Evolutionary conservation across 1,140 invertebrate genomes (phyloP).

Genomic region (Yoshiicerus persimilis): DNA sequence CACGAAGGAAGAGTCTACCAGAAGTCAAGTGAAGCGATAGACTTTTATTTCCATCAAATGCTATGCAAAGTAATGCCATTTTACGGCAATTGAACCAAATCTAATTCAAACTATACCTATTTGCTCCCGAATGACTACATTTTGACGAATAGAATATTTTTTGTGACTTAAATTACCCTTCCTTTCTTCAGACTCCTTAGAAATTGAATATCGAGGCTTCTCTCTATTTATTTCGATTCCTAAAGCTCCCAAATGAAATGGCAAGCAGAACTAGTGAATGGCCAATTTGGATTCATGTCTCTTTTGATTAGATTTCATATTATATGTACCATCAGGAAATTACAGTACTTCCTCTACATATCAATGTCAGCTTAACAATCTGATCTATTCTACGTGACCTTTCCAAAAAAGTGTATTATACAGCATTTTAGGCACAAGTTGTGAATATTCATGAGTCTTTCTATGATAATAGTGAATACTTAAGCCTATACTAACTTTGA

Average conservation of each 20-base stretch:
- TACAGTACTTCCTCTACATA: too few relatives aligned
- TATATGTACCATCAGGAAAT: too few relatives aligned
- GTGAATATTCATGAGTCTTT: too few relatives aligned
- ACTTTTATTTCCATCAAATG: not conserved
- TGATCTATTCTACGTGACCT: too few relatives aligned
- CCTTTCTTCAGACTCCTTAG: too few relatives aligned
- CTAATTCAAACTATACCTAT: not conserved
- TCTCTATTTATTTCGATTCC: not conserved
- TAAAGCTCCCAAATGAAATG: not conserved
- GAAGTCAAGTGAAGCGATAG: not conserved
- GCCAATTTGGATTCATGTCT: not conserved
- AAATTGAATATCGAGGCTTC: not conserved
- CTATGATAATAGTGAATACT: too few relatives aligned
- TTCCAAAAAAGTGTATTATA: too few relatives aligned
- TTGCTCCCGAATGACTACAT: not conserved
- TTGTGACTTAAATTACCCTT: not conserved
- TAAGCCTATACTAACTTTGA: too few relatives aligned
- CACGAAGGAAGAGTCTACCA: not conserved
- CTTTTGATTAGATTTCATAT: not conserved
- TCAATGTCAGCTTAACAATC: too few relatives aligned
- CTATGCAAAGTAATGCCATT: not conserved
- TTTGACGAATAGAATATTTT: not conserved
- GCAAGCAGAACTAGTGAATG: not conserved
- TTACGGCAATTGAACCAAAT: not conserved
- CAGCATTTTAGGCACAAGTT: too few relatives aligned